Conservation (phyloP, 1,140 invertebrate genomes). For the Aphis gossypii region DNA sequence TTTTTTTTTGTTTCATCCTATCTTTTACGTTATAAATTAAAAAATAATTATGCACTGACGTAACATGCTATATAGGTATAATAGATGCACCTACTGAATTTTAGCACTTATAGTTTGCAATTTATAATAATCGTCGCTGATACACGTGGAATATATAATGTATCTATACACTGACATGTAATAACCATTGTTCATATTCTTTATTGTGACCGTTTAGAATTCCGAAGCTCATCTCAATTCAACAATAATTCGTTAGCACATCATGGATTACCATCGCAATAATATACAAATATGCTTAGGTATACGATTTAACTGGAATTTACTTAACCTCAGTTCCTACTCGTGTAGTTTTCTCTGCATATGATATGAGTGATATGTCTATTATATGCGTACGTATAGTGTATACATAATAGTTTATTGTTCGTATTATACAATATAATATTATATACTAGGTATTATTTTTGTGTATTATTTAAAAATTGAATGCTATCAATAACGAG, state of each 20-base stretch:
- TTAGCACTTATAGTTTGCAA: background rate
- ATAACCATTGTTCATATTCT: slow-evolving; percentile 1
- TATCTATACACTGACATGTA: background rate
- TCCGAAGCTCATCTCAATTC: slow-evolving; percentile 17
- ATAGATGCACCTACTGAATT: background rate
- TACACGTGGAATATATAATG: background rate
- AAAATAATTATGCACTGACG: background rate
- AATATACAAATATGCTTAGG: background rate
- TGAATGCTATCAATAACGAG: background rate
- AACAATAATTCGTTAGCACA: slow-evolving; percentile 17
- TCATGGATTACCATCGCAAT: background rate
- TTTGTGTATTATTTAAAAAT: background rate
- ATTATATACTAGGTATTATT: no score
- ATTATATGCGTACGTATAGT: no score
- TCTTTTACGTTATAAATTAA: background rate
- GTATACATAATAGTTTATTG: no score
- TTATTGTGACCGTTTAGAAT: slow-evolving; percentile 3
- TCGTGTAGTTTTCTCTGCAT: background rate
- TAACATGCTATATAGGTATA: background rate
- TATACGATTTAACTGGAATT: background rate
- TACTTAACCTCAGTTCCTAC: background rate
- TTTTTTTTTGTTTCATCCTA: background rate
- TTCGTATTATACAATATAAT: no score
- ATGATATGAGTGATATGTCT: no score
- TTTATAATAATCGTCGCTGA: background rate